Evolutionary conservation across 2,888 invertebrate species (phyloP), one percentile per base, ranked within the genome.

Genomic region (Crematogaster levior): DNA sequence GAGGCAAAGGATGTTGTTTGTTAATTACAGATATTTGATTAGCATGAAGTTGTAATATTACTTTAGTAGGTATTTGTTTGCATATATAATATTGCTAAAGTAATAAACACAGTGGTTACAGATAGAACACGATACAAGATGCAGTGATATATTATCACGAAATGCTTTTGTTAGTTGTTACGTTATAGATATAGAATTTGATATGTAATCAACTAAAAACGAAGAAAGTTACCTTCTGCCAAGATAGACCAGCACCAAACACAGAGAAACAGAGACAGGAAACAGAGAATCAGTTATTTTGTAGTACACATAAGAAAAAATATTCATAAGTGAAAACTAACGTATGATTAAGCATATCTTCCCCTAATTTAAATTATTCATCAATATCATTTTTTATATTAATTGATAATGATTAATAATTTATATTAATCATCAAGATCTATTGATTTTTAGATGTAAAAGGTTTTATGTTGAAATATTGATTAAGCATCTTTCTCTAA

Each of bases 241-340:
- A 92, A 91, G 90, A 93, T 91, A 94, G 94, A 94, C 93, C 94
- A 92, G 93, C 94, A 93, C 93, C 94, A 93, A 92, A 94, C 92
- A 93, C 90, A 94, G 92, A 93, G 93, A 94, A 93, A 94, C 92
- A 93, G 91, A 92, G 93, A 94, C 93, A 91, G 91, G 91, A 90
- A 94, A 94, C 93, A 94, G 89, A 93, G 92, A 93, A 93, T 92
- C 88, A 86, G 91, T 93, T 91, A 93, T 91, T 93, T 81, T 80
- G 83, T 89, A 83, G 83, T 65, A 81, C 63, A 79, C 34, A 10
- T 70, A 37, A 83, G 77, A 72, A 75, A 61, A 34, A 51, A 73
- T 48, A 18, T 74, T 63, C 9, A 12, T 80, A 51, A 51, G 48
- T 74, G 37, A 46, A 60, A 79, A 79, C 18, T 74, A 48, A 58